phyloP scores from a whole-genome alignment of 2,113 vertebrate species.

The Malaclemys terrapin region DNA sequence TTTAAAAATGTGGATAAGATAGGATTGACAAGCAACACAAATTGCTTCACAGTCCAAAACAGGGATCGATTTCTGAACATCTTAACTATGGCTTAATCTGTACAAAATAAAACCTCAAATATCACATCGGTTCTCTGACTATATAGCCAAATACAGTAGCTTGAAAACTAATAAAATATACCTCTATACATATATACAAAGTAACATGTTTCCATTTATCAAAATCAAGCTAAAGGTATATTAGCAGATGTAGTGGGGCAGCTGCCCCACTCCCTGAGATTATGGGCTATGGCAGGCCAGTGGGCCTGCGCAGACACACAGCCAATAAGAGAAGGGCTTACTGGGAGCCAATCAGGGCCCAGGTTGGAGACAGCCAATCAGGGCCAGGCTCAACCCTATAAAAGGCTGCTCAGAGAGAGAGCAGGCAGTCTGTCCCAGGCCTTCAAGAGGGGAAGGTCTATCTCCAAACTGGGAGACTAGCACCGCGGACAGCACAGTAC shows the following conservation, averaged over 20 bases:
- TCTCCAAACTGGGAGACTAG: no score
- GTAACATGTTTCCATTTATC: neutral
- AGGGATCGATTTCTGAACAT: neutral
- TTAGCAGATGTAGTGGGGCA: neutral
- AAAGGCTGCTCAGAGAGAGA: no score
- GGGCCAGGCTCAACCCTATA: no score
- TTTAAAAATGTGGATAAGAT: neutral
- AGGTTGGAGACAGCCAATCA: no score
- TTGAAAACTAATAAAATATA: neutral
- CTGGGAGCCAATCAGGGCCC: no score
- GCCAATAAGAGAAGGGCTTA: no score
- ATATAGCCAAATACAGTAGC: neutral
- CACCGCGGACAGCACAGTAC: no score
- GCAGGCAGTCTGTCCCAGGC: no score
- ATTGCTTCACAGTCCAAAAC: neutral
- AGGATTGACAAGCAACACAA: neutral
- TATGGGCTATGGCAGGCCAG: no score
- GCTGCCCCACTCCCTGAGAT: no score
- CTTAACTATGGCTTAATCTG: neutral
- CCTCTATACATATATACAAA: neutral
- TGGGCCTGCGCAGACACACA: no score
- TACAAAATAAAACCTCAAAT: neutral
- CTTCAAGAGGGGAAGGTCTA: no score
- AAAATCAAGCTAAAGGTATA: neutral
- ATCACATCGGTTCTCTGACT: neutral